Evolutionary conservation across 2,888 invertebrate genomes (phyloP).

Genomic region (Heliconius charithonia): DNA sequence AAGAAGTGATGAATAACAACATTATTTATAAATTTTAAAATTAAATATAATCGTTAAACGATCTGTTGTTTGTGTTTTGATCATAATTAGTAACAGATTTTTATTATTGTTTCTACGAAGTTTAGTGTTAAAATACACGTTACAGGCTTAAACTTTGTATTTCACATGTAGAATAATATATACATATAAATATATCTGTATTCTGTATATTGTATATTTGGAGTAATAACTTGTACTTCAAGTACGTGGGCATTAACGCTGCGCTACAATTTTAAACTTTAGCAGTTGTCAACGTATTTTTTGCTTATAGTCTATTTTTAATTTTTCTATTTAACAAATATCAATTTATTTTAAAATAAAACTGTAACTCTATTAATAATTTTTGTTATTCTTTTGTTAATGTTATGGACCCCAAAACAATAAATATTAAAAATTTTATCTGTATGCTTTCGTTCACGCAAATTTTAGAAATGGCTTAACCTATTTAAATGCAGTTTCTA

Average conservation of each 20-base stretch:
- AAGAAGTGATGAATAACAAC: not conserved
- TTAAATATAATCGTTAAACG: not conserved
- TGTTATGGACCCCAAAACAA: not conserved
- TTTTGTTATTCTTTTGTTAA: not conserved
- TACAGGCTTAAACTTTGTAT: not conserved
- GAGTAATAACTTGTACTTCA: too few species aligned
- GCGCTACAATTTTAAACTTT: too few species aligned
- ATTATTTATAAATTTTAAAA: not conserved
- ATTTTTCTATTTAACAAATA: too few species aligned
- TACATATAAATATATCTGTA: too few species aligned
- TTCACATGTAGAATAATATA: too few species aligned
- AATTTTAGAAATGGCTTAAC: not conserved
- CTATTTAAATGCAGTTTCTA: not conserved
- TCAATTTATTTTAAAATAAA: not conserved
- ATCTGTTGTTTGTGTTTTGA: not conserved
- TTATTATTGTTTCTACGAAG: not conserved
- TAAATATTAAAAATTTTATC: not conserved
- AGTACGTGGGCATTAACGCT: too few species aligned
- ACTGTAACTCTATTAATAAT: not conserved
- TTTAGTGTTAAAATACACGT: not conserved
- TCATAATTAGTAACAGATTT: not conserved
- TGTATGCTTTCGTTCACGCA: not conserved
- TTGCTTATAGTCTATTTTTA: too few species aligned
- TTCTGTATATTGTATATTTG: too few species aligned
- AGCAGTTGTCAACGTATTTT: too few species aligned